Percentiles rank a stretch among this genome's conserved stretches.
Conservation (phyloP, 2,888 invertebrate species). For the Rhingia campestris region DNA sequence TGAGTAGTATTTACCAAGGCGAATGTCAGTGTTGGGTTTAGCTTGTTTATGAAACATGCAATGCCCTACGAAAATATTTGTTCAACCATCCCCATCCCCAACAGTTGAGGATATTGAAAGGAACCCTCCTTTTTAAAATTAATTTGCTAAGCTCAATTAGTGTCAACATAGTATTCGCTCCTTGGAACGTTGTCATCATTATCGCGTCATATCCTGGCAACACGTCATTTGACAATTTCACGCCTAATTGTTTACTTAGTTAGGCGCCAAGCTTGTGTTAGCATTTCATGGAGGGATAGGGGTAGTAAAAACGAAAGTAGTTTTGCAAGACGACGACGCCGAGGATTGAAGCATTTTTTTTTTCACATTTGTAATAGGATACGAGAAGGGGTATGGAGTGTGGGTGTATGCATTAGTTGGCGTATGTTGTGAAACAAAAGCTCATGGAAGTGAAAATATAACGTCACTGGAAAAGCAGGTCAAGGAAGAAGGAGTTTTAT, state of each 20-base stretch:
- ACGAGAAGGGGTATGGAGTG: neutral
- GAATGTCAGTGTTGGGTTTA: slow-evolving; percentile 21
- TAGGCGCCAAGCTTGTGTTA: slow-evolving; percentile 22
- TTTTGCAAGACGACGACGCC: slow-evolving; percentile 14
- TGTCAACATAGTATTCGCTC: slow-evolving; percentile 20
- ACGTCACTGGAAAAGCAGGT: too few species aligned
- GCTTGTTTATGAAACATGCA: slow-evolving; percentile 35
- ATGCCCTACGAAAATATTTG: slow-evolving; percentile 24
- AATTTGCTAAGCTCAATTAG: slow-evolving; percentile 45
- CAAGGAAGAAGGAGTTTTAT: too few species aligned
- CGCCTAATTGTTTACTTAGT: slow-evolving; percentile 40
- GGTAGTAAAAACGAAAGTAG: slow-evolving; percentile 31
- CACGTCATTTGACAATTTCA: slow-evolving; percentile 38
- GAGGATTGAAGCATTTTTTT: neutral
- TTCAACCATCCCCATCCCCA: neutral
- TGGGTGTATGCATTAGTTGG: neutral
- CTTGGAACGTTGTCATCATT: slow-evolving; percentile 22
- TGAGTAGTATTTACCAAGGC: slow-evolving; percentile 15
- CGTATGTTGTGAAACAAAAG: too few species aligned
- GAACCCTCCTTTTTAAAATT: slow-evolving; percentile 17
- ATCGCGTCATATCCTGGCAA: slow-evolving; percentile 28
- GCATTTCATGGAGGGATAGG: slow-evolving; percentile 4
- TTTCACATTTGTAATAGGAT: slow-evolving; percentile 1
- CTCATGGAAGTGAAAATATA: too few species aligned
- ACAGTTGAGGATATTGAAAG: too few species aligned